These are phyloP conservation scores for Tetragnatha montana DNA, from an alignment of 2,888 invertebrate species.

Conservation along the genomic window DNA sequence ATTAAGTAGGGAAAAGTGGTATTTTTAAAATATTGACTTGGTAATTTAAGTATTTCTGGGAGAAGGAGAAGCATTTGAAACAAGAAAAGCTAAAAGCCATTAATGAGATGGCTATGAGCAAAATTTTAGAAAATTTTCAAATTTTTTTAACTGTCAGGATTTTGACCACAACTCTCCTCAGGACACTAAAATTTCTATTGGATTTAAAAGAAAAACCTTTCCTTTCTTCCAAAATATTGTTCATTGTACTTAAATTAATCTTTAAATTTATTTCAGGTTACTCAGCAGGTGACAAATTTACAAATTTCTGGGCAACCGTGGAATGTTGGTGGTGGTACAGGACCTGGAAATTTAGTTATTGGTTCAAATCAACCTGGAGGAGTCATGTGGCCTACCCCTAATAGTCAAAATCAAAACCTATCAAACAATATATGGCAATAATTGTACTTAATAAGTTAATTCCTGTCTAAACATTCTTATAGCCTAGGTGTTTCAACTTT, in stretches of 20 bases:
- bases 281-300: slow-evolving; percentile 61
- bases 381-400: slow-evolving; percentile 61
- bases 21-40: no score
- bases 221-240: no score
- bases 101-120: no score
- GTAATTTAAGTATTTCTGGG: no score
- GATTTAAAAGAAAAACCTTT: no score
- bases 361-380: slow-evolving; percentile 50
- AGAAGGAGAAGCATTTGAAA: no score
- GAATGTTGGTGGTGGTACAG: slow-evolving; percentile 35
- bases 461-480: slow-evolving; percentile 3
- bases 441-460: slow-evolving; percentile 11
- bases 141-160: no score
- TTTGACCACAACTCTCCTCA: no score
- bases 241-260: not conserved
- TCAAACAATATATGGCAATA: slow-evolving; percentile 66
- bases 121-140: no score
- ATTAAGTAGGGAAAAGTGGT: no score
- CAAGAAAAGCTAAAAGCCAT: no score
- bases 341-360: slow-evolving; percentile 46
- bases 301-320: slow-evolving; percentile 62
- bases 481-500: not conserved
- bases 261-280: slow-evolving; percentile 27
- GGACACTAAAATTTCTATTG: no score
- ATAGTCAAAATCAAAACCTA: slow-evolving; percentile 61